Percentiles rank a stretch among this genome's conserved stretches.
phyloP scores from a whole-genome alignment of 2,888 invertebrate genomes.

The Aleiodes leptofemur region DNA sequence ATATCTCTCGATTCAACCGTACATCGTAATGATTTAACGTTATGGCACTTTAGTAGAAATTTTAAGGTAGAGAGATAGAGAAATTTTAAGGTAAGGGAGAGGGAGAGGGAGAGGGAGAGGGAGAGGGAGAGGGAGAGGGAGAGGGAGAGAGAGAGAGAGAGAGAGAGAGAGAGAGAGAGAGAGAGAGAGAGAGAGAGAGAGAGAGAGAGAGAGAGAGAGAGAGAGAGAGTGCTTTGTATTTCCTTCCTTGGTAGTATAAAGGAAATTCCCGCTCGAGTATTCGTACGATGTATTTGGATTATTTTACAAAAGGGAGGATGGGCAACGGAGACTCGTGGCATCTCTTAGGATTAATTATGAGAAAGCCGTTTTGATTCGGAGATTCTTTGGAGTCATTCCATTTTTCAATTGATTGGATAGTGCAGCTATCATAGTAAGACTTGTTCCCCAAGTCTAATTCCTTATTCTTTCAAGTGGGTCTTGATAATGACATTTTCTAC shows the following conservation, averaged over 20 bases:
- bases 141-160: neutral
- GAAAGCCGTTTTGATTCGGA: neutral
- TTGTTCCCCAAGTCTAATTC: too few species aligned
- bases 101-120: neutral
- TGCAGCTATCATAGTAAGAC: too few species aligned
- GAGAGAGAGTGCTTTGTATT: conserved; percentile 15
- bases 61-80: too few species aligned
- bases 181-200: neutral
- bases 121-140: too few species aligned
- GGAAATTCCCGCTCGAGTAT: conserved; percentile 5
- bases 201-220: neutral
- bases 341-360: neutral
- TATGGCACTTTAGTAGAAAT: conserved; percentile 14
- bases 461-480: too few species aligned
- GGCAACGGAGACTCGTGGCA: neutral
- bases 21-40: conserved; percentile 33
- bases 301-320: neutral
- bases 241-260: conserved; percentile 26
- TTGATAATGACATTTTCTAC: too few species aligned
- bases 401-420: too few species aligned
- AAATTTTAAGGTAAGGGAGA: too few species aligned
- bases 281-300: conserved; percentile 14
- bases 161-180: neutral
- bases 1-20: conserved; percentile 27
- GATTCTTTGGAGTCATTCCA: too few species aligned